Percentiles rank a stretch among this genome's conserved stretches.
Conservation (phyloP, 2,113 vertebrate genomes). For the Alces alces region DNA sequence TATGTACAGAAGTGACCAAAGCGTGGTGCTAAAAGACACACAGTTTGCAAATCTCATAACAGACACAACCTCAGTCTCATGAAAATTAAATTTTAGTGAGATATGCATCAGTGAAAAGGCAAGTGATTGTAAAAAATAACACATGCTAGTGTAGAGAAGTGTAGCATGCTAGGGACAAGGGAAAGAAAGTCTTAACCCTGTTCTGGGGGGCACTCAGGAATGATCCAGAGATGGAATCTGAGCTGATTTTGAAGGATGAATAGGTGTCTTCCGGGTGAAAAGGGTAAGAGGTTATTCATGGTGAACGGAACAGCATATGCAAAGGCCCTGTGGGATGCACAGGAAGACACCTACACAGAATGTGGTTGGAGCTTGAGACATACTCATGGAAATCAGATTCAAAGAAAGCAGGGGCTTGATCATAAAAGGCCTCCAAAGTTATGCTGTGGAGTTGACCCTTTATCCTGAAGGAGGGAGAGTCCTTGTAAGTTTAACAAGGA, state of each 20-base stretch:
- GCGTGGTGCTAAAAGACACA: rapidly evolving
- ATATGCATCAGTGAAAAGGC: background rate
- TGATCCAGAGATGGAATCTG: too few species aligned
- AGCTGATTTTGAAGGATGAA: background rate
- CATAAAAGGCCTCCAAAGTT: background rate
- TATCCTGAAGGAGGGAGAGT: background rate
- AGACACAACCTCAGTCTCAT: background rate
- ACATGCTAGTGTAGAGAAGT: background rate
- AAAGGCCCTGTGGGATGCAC: rapidly evolving
- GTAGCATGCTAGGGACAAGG: rapidly evolving
- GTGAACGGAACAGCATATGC: rapidly evolving
- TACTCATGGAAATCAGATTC: rapidly evolving
- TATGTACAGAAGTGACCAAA: background rate
- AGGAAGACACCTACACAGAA: rapidly evolving
- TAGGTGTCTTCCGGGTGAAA: background rate
- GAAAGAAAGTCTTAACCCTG: background rate
- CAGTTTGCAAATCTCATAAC: rapidly evolving
- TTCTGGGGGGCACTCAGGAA: background rate
- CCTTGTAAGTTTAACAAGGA: rapidly evolving
- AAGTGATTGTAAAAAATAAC: rapidly evolving
- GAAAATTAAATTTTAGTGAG: background rate
- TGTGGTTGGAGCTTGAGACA: rapidly evolving
- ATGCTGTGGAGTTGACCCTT: background rate
- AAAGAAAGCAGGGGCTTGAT: background rate
- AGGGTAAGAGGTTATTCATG: rapidly evolving